Evolutionary conservation across 1,140 invertebrate species (phyloP).

Genomic region (Schlechtendalia chinensis): DNA sequence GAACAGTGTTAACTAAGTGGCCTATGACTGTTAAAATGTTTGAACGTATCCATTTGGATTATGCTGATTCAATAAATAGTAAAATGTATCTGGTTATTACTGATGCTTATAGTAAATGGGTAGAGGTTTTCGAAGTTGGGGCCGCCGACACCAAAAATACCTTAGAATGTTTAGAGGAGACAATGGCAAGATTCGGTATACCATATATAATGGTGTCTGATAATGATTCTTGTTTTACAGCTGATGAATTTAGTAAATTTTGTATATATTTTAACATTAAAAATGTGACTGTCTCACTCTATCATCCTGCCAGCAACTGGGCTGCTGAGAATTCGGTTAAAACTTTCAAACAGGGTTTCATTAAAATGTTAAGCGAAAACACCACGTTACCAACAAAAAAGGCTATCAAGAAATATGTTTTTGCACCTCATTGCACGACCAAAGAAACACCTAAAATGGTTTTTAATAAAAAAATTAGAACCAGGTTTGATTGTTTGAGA

Average conservation of each 20-base stretch:
- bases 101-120: constrained; percentile 57
- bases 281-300: constrained; percentile 52
- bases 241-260: constrained; percentile 52
- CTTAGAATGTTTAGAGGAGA: constrained; percentile 51
- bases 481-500: too few species aligned
- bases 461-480: too few species aligned
- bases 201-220: constrained; percentile 53
- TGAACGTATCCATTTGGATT: too few species aligned
- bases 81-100: constrained; percentile 56
- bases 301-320: constrained; percentile 55
- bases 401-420: too few species aligned
- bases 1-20: too few species aligned
- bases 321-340: constrained; percentile 56
- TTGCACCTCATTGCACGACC: too few species aligned
- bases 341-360: constrained; percentile 54
- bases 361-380: too few species aligned
- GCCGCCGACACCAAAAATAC: constrained; percentile 37
- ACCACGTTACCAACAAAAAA: too few species aligned
- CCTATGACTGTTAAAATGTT: too few species aligned
- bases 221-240: constrained; percentile 54
- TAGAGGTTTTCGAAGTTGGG: constrained; percentile 54
- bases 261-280: constrained; percentile 52
- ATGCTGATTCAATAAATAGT: constrained; percentile 54
- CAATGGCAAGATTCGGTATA: constrained; percentile 53
- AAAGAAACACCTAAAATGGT: too few species aligned